Evolutionary conservation across 2,888 invertebrate species (phyloP).

Genomic region (Ichneumon xanthorius): DNA sequence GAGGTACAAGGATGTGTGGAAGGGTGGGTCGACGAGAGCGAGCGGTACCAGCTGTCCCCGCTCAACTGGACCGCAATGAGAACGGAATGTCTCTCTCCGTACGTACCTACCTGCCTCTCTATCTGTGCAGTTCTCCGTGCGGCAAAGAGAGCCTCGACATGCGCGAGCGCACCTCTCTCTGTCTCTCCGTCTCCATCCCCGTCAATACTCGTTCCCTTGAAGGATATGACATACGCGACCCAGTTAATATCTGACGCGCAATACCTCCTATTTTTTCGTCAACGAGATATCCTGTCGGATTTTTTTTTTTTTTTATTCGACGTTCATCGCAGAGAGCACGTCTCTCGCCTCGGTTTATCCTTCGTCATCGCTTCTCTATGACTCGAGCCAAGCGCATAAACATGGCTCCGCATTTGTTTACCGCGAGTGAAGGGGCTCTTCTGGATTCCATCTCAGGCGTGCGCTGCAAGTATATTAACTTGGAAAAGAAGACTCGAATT

Average conservation of each 20-base stretch:
- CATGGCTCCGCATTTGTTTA: constrained; percentile 49
- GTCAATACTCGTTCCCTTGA: constrained; percentile 51
- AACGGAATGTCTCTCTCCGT: constrained; percentile 26
- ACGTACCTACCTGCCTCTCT: background rate
- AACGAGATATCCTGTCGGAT: too few relatives aligned
- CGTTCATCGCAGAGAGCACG: background rate
- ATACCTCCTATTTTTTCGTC: background rate
- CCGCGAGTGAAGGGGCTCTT: constrained; percentile 28
- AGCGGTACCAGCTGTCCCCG: constrained; percentile 45
- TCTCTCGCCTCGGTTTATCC: background rate
- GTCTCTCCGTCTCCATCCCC: constrained; percentile 10
- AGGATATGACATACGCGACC: constrained; percentile 59
- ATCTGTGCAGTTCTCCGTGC: constrained; percentile 12
- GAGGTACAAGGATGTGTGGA: constrained; percentile 66
- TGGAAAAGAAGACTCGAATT: too few relatives aligned
- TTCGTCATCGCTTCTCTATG: background rate
- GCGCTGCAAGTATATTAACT: too few relatives aligned
- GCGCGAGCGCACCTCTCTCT: constrained; percentile 20
- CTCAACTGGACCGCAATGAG: constrained; percentile 48
- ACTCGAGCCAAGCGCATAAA: constrained; percentile 15
- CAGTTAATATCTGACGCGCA: constrained; percentile 42
- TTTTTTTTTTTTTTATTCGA: background rate
- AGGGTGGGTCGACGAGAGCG: constrained; percentile 53
- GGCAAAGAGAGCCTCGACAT: constrained; percentile 39
- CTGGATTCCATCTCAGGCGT: constrained; percentile 43